Evolutionary conservation across 2,113 vertebrate genomes (phyloP), one percentile per base, ranked within the genome.

Genomic region (Ammodramus savannarum): DNA sequence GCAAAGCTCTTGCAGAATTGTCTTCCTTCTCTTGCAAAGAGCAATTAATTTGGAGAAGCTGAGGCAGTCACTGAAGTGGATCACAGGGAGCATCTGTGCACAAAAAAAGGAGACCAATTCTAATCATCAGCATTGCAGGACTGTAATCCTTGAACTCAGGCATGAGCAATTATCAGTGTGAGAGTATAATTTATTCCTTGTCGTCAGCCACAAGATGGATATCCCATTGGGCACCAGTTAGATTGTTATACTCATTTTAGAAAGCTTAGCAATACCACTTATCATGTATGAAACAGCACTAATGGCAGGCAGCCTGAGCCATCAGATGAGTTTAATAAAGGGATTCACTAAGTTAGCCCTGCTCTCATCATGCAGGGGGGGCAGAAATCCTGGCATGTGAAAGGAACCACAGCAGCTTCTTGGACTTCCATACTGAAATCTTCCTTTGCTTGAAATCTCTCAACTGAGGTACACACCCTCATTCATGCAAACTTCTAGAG

Each of bases 111-210:
- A 85, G 68, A 78, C 68, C 87, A 21, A 73, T 48, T 88, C 79
- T 71, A 90, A 88, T 92, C 81, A 83, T 6, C 90, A 63, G 46
- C 82, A 84, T 81, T 16, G 2, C 59, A 84, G 68, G 85, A 52
- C 43, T 41, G 38, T 57, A 95, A 92, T 88, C 69, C 87, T 51
- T 34, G 48, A 96, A 84, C 52, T 83, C 90, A 94, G 92, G 44
- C 92, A 74, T 9, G 19, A 89, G 72, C 72, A 93, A 93, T 95
- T 94, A 93, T 18, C 79, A 75, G 76, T 52, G 23, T 59, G 87
- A 92, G 87, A 90, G 85, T 79, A 72, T 80, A 84, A 93, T 95
- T 96, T 75, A 94, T 86, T 77, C 78, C 85, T 74, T 52, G 61
- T 18, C 78, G 75, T 88, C 72, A 91, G 82, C 48, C n/a, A 65